Percentiles rank a stretch among this genome's conserved stretches.
Conservation (phyloP, 2,113 vertebrate species). For the Emydura subglobosa region DNA sequence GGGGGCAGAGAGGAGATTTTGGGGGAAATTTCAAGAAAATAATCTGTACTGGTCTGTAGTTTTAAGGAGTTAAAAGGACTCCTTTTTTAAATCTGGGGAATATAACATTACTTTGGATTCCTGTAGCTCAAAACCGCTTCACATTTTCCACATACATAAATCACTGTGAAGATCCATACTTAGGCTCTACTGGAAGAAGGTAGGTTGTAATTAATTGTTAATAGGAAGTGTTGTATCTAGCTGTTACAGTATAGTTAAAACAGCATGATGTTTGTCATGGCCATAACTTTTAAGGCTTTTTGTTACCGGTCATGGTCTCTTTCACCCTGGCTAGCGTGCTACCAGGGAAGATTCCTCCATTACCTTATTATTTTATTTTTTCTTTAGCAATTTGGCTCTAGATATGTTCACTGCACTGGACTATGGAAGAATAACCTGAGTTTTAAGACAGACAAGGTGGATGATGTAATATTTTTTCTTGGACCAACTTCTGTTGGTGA, state of each 20-base stretch:
- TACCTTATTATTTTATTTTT: not conserved
- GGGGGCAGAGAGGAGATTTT: accelerated
- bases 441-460: not conserved
- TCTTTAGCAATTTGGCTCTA: not conserved
- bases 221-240: not conserved
- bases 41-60: not conserved
- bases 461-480: not conserved
- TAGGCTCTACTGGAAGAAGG: not conserved
- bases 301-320: not conserved
- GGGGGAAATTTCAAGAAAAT: not conserved
- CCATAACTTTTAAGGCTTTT: not conserved
- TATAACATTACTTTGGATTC: not conserved
- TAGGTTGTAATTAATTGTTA: not conserved
- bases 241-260: not conserved
- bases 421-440: not conserved
- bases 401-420: not conserved
- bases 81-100: accelerated
- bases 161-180: not conserved
- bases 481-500: not conserved
- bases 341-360: not conserved
- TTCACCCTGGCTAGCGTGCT: not conserved
- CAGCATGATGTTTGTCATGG: accelerated
- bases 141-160: not conserved
- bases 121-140: not conserved
- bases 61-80: not conserved